Evolutionary conservation across 2,888 invertebrate species (phyloP).

Genomic region (Yponomeuta sedellus): DNA sequence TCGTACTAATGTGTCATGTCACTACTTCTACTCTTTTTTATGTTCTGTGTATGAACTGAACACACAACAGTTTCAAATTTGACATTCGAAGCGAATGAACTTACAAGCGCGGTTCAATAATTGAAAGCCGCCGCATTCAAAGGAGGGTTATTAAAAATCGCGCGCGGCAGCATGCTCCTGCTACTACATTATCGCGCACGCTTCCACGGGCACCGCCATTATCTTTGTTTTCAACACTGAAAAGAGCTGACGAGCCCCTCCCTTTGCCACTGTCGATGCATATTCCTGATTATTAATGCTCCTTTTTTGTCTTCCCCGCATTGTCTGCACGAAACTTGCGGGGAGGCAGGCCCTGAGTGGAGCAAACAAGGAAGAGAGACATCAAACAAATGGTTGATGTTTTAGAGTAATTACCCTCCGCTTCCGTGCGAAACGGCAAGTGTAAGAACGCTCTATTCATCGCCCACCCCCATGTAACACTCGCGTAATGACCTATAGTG

Average conservation of each 20-base stretch:
- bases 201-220: conserved; percentile 34
- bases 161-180: background rate
- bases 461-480: conserved; percentile 1
- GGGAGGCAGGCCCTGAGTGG: conserved; percentile 69
- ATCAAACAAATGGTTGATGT: conserved; percentile 77
- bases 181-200: conserved; percentile 12
- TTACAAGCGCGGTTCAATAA: background rate
- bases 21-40: no score
- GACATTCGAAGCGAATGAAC: background rate
- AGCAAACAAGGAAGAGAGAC: conserved; percentile 76
- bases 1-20: no score
- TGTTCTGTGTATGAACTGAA: background rate
- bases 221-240: conserved; percentile 44
- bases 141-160: conserved; percentile 6
- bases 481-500: conserved; percentile 5
- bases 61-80: background rate
- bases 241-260: conserved; percentile 47
- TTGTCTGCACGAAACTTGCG: conserved; percentile 64
- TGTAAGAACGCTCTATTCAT: conserved; percentile 31
- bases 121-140: background rate
- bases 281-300: conserved; percentile 74
- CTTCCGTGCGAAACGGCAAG: conserved; percentile 70
- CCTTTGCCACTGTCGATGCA: conserved; percentile 58
- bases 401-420: conserved; percentile 75
- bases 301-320: conserved; percentile 66